Evolutionary conservation across 2,888 invertebrate species (phyloP), one percentile per base, ranked within the genome.

Genomic region (Lithophane semibrunnea): DNA sequence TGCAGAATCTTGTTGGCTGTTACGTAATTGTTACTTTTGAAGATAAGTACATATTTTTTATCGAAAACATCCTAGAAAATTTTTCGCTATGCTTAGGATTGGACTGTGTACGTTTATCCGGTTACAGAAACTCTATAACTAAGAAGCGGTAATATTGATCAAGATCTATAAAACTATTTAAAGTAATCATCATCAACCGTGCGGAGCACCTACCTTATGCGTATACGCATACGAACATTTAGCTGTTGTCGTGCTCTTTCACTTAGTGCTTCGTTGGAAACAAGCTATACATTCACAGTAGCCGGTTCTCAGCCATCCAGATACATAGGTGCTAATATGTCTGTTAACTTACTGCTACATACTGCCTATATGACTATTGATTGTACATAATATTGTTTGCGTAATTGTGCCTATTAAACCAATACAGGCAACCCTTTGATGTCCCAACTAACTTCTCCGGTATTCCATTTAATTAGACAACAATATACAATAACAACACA

Each of bases 21-120:
- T 60, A 18, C 24, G 44, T 71, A 49, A 65, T 60, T 16, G 21
- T 78, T 58, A 16, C n/a, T 18, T n/a, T 69, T 37, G 2, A 60
- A 44, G 18, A 47, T 56, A n/a, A 56, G n/a, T n/a, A 37, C 37
- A 56, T n/a, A 12, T n/a, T 56, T 56, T 10, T 56, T n/a, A 0
- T 12, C 12, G 12, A 42, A 1, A 69, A 18, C 37, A 3, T 12
- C 10, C 10, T 54, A 37, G 10, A n/a, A 12, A 5, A 1, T 18
- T n/a, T 8, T 16, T 42, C 16, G 16, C 5, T 44, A 44, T 5
- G 9, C 42, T 5, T 21, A n/a, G 16, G 9, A 44, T n/a, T n/a
- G 9, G n/a, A 4, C 10, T 3, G 64, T 42, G 9, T 21, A 3
- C 44, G 18, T 24, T 10, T 44, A 7, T 65, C 5, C 16, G 1